Conservation (phyloP, 2,113 vertebrate species). For the Platichthys stellatus region DNA sequence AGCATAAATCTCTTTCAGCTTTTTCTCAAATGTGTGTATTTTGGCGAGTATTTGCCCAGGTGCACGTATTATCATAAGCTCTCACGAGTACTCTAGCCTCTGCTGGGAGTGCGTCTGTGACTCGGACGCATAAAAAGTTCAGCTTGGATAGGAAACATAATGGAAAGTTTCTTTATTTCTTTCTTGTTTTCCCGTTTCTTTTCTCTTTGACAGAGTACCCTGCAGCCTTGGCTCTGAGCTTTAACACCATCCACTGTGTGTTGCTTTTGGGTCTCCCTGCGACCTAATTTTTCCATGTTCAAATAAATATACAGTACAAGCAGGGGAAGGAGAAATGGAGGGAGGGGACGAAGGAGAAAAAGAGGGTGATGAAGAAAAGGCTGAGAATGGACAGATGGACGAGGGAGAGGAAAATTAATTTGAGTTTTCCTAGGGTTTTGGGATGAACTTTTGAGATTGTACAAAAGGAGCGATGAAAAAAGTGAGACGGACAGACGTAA, state of each 20-base stretch:
- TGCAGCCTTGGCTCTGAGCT: conserved; percentile 47
- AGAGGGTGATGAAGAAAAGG: conserved; percentile 33
- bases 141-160: conserved; percentile 59
- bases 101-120: conserved; percentile 33
- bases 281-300: conserved; percentile 53
- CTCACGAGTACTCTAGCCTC: conserved; percentile 38
- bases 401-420: conserved; percentile 6
- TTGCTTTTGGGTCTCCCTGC: conserved; percentile 71
- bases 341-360: conserved; percentile 10
- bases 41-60: conserved; percentile 53
- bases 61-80: conserved; percentile 45
- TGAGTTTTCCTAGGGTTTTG: conserved; percentile 33
- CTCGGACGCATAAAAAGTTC: conserved; percentile 49
- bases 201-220: conserved; percentile 16
- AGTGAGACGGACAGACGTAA: conserved; percentile 11
- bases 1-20: conserved; percentile 33
- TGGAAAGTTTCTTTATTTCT: conserved; percentile 47
- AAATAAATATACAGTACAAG: conserved; percentile 72
- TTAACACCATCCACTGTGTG: conserved; percentile 49
- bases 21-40: conserved; percentile 45
- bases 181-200: neutral
- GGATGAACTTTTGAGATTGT: conserved; percentile 25
- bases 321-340: conserved; percentile 19
- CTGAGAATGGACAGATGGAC: conserved; percentile 2
- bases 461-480: neutral